phyloP scores from a whole-genome alignment of 2,113 vertebrate species.

The Chloroceryle aenea region DNA sequence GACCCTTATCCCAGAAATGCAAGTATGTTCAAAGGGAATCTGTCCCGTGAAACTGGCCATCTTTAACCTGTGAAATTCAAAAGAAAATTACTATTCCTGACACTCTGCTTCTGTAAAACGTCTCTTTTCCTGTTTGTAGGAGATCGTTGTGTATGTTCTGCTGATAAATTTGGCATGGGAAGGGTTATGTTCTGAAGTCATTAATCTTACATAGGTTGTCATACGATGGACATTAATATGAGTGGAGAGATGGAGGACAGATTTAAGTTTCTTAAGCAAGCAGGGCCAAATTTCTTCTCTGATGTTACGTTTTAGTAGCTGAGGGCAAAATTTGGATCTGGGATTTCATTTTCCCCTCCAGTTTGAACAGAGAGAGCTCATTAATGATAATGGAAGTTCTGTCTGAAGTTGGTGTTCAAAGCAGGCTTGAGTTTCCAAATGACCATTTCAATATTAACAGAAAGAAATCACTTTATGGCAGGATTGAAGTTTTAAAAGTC shows the following conservation, averaged over 20 bases:
- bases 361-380: conserved; percentile 14
- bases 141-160: background rate
- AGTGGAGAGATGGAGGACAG: conserved; percentile 14
- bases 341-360: conserved; percentile 45
- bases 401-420: conserved; percentile 64
- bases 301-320: conserved; percentile 42
- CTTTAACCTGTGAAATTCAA: background rate
- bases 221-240: conserved; percentile 19
- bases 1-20: background rate
- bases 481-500: conserved; percentile 29
- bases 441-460: conserved; percentile 45
- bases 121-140: background rate
- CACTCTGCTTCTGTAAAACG: background rate
- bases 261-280: conserved; percentile 17
- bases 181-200: background rate
- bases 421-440: background rate
- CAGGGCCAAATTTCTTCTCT: conserved; percentile 43
- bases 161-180: background rate
- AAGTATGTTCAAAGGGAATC: background rate
- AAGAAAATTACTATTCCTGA: background rate
- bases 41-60: background rate
- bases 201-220: conserved; percentile 22
- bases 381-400: conserved; percentile 45
- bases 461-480: conserved; percentile 37
- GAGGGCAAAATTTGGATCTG: conserved; percentile 52